Base-by-base conservation (phyloP, 2,888 invertebrate genomes). In the Metallyticus violacea region DNA sequence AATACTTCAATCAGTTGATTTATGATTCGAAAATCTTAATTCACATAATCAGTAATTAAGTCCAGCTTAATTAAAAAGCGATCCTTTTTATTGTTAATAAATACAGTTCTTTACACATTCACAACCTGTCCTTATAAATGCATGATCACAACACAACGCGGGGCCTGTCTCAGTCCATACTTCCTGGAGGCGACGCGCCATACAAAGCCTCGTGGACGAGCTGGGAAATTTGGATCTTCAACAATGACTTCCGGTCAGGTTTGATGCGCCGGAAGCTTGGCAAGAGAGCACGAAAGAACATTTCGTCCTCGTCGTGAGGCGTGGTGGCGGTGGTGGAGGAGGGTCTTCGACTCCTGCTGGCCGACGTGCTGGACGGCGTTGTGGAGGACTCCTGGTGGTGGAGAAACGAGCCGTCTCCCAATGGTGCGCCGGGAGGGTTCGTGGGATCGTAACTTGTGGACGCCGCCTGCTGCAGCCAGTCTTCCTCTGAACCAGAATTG, bases 171-270 rank as follows among this genome's bases (percentile, higher is more conserved):
- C 40, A 62, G 40, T 62, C 40, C 40, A 62, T 62, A 62, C 2
- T 62, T 62, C 15, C 40, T 3, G 40, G 40, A 7, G 40, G 40
- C 40, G 40, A 62, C 0, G 40, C 2, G 2, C 40, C 40, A 15
- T 62, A 62, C 15, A 62, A 3, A 2, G 40, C 40, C 40, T 62
- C 26, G 62, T 84, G 79, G 7, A 79, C 81, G 9, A 81, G 29
- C 29, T 81, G 81, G 1, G 81, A 28, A 7, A 81, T 81, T 7
- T 30, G 81, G n/a, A 78, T 28, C 26, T 28, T 26, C 26, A 85
- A n/a, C 79, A 85, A 86, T 79, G 87, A 88, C 86, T 77, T 88
- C 77, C 86, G 81, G 83, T 76, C 79, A 6, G 81, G 81, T 7
- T 28, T 28, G 27, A 81, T 25, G 81, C 81, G 81, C 3, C 81